Evolutionary conservation across 2,888 invertebrate genomes (phyloP).

Genomic region (Patella depressa): DNA sequence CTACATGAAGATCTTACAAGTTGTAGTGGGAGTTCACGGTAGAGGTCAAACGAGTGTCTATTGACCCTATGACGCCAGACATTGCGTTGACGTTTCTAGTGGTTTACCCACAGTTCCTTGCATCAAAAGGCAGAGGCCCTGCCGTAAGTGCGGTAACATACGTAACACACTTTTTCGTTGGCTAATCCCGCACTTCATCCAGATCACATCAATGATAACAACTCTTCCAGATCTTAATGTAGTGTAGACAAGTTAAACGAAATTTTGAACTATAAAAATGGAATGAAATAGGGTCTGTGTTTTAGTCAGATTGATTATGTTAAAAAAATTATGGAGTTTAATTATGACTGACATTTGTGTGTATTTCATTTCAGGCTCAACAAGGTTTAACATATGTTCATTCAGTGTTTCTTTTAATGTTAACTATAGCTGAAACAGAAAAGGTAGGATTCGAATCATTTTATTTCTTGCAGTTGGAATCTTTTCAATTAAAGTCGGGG

Average conservation of each 20-base stretch:
- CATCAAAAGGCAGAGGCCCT: neutral
- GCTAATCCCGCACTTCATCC: neutral
- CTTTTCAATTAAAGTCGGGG: too few species aligned
- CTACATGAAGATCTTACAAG: too few species aligned
- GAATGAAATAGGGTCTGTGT: neutral
- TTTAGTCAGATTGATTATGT: neutral
- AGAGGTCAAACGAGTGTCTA: too few species aligned
- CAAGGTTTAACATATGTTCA: slow-evolving; percentile 63
- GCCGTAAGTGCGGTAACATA: neutral
- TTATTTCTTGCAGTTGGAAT: too few species aligned
- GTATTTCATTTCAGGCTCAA: slow-evolving; percentile 46
- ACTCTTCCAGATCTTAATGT: too few species aligned
- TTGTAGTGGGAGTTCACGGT: too few species aligned
- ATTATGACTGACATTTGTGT: neutral
- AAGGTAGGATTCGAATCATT: slow-evolving; percentile 37
- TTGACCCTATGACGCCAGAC: too few species aligned
- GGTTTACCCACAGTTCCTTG: too few species aligned
- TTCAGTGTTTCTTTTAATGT: slow-evolving; percentile 54
- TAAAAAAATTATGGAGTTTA: neutral
- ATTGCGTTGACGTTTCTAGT: too few species aligned
- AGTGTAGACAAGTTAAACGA: too few species aligned
- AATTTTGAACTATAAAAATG: neutral
- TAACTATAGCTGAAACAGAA: slow-evolving; percentile 57
- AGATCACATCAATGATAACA: too few species aligned
- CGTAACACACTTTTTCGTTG: too few species aligned